A percentile compares a stretch with the other conserved stretches of the same genome.
Evolutionary conservation across 2,113 vertebrate genomes (phyloP).

Genomic region (Enhydra lutris): DNA sequence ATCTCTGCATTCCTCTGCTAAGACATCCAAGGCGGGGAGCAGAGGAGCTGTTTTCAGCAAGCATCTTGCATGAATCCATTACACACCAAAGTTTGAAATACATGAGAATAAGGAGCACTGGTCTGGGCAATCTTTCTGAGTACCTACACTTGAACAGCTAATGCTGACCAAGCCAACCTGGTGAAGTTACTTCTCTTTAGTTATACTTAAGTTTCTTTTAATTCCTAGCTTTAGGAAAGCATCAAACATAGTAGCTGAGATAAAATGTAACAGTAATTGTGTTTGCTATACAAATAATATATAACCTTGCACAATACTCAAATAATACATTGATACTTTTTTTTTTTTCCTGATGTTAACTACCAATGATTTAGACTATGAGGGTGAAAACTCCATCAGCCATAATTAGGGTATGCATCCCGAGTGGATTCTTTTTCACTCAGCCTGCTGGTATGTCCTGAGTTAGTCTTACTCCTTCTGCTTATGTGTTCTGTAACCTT

Average conservation of each 20-base stretch:
- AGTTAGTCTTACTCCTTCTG: not conserved
- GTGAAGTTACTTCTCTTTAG: not conserved
- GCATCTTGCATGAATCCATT: not conserved
- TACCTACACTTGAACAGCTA: not conserved
- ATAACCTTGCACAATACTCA: not conserved
- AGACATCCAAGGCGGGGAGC: not conserved
- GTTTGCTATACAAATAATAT: not conserved
- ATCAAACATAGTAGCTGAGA: not conserved
- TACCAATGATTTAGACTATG: not conserved
- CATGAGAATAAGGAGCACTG: accelerated
- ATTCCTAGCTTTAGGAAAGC: not conserved
- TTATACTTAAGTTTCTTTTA: not conserved
- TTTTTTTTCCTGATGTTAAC: not conserved
- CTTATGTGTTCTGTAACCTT: not conserved
- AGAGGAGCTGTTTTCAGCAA: not conserved
- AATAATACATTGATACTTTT: not conserved
- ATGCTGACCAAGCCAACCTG: not conserved
- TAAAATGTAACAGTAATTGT: not conserved
- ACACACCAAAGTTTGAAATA: not conserved
- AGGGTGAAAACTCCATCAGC: not conserved
- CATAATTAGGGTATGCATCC: not conserved
- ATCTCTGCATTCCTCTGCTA: not conserved
- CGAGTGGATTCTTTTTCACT: not conserved
- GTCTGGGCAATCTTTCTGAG: not conserved
- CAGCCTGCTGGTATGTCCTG: not conserved